Percentiles rank a stretch among this genome's conserved stretches.
phyloP scores from a whole-genome alignment of 92 coral and sea anemone genomes.

The Epizoanthus rinbou region DNA sequence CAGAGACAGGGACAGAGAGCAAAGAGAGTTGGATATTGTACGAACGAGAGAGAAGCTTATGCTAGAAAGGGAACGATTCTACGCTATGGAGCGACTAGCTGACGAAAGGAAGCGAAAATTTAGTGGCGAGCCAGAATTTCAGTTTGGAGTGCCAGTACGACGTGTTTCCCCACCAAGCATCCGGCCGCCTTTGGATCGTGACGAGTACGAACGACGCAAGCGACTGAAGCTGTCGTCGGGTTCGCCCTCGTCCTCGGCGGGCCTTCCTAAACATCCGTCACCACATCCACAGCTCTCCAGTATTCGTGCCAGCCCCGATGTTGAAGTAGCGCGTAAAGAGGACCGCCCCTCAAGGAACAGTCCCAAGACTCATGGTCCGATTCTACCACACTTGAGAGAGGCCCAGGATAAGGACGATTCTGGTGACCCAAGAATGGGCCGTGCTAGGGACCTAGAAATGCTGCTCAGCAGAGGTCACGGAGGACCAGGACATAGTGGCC shows the following conservation, averaged over 20 bases:
- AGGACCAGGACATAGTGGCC: slow-evolving; percentile 34
- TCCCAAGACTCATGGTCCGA: slow-evolving; percentile 37
- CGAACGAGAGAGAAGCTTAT: slow-evolving; percentile 84
- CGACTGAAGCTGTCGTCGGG: slow-evolving; percentile 57
- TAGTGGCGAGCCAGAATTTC: slow-evolving; percentile 67
- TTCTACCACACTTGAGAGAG: slow-evolving; percentile 44
- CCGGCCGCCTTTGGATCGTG: slow-evolving; percentile 62
- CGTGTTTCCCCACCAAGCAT: slow-evolving; percentile 72
- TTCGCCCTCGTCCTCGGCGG: slow-evolving; percentile 53
- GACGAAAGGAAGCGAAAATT: slow-evolving; percentile 80
- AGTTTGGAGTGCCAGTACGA: slow-evolving; percentile 57
- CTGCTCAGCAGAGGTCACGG: slow-evolving; percentile 35
- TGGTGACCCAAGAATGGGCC: slow-evolving; percentile 31
- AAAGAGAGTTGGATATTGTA: slow-evolving; percentile 69
- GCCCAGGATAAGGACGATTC: slow-evolving; percentile 37
- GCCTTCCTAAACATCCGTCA: slow-evolving; percentile 39
- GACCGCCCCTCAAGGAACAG: slow-evolving; percentile 48
- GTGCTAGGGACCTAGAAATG: slow-evolving; percentile 37
- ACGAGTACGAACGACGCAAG: slow-evolving; percentile 76
- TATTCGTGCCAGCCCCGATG: slow-evolving; percentile 45
- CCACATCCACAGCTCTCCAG: slow-evolving; percentile 38
- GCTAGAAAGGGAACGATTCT: slow-evolving; percentile 69
- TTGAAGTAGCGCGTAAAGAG: slow-evolving; percentile 51
- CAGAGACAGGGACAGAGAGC: slow-evolving; percentile 74
- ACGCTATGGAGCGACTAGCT: slow-evolving; percentile 72